These are phyloP conservation scores for Trogon melanurus DNA, from an alignment of 2,113 vertebrate species.

Conservation along the genomic window DNA sequence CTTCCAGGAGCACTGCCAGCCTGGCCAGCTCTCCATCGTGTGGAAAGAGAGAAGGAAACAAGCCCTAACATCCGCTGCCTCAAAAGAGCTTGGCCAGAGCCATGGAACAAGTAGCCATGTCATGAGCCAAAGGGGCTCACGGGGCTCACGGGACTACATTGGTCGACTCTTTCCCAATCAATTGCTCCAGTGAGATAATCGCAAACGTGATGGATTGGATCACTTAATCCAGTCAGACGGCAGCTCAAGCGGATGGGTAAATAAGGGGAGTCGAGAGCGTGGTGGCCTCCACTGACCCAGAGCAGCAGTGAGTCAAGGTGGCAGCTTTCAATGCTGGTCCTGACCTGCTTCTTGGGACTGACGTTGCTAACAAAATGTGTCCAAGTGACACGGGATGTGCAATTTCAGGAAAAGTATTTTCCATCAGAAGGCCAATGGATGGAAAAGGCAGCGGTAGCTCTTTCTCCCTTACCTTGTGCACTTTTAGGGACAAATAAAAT, in stretches of 20 bases:
- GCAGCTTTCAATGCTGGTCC: neutral
- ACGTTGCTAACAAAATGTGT: neutral
- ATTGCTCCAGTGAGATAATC: slow-evolving; percentile 39
- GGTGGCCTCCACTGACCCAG: neutral
- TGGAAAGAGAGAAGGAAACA: neutral
- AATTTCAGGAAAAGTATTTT: neutral
- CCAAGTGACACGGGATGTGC: neutral
- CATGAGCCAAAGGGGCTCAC: neutral
- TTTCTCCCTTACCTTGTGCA: neutral
- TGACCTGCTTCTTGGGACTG: neutral
- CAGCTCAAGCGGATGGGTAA: neutral
- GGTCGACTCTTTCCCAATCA: slow-evolving; percentile 18
- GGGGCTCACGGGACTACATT: neutral
- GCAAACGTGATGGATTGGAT: slow-evolving; percentile 32
- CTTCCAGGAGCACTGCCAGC: neutral
- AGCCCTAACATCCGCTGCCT: neutral
- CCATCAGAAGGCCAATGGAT: neutral
- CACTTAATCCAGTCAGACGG: slow-evolving; percentile 2
- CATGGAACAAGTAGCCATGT: neutral
- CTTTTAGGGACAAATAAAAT: neutral
- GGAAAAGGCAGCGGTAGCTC: neutral
- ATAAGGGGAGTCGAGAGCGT: neutral
- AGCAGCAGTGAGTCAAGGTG: neutral
- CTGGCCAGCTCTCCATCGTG: neutral
- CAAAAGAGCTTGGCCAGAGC: neutral